Percentiles rank a stretch among this genome's conserved stretches.
phyloP scores from a whole-genome alignment of 1,140 invertebrate genomes.

The Lycorma delicatula region DNA sequence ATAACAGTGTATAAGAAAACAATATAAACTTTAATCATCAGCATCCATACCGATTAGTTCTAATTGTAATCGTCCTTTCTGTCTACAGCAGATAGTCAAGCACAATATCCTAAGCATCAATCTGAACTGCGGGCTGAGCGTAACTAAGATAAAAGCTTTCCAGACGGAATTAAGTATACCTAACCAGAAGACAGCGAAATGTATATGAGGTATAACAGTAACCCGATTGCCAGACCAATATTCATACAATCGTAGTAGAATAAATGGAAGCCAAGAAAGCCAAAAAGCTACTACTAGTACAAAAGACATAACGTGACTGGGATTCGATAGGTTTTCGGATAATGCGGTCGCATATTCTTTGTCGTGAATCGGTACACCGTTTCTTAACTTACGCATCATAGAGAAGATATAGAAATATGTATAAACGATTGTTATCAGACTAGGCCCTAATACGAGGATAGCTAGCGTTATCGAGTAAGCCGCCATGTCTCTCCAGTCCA shows the following conservation, averaged over 20 bases:
- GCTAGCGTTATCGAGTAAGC: constrained; percentile 86
- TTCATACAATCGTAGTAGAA: constrained; percentile 58
- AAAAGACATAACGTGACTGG: constrained; percentile 91
- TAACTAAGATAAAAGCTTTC: constrained; percentile 84
- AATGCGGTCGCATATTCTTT: constrained; percentile 88
- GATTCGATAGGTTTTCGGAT: constrained; percentile 82
- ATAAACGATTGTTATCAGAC: constrained; percentile 86
- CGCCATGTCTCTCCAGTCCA: constrained; percentile 90
- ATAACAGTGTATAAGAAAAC: too few relatives aligned
- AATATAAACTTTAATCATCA: constrained; percentile 66
- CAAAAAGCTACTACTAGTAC: constrained; percentile 82
- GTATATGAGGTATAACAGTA: constrained; percentile 62
- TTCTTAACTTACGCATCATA: constrained; percentile 70
- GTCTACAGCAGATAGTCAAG: constrained; percentile 79
- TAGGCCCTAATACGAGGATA: constrained; percentile 83
- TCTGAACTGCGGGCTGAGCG: constrained; percentile 83
- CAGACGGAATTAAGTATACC: constrained; percentile 89
- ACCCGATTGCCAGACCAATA: constrained; percentile 15
- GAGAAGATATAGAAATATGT: constrained; percentile 90
- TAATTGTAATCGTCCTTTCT: constrained; percentile 62
- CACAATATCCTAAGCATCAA: constrained; percentile 77
- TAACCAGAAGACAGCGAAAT: constrained; percentile 89
- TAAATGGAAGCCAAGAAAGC: constrained; percentile 87
- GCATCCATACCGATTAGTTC: constrained; percentile 74
- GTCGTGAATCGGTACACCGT: constrained; percentile 76